Evolutionary conservation across 2,888 invertebrate genomes (phyloP).

Genomic region (Tipula helvola): DNA sequence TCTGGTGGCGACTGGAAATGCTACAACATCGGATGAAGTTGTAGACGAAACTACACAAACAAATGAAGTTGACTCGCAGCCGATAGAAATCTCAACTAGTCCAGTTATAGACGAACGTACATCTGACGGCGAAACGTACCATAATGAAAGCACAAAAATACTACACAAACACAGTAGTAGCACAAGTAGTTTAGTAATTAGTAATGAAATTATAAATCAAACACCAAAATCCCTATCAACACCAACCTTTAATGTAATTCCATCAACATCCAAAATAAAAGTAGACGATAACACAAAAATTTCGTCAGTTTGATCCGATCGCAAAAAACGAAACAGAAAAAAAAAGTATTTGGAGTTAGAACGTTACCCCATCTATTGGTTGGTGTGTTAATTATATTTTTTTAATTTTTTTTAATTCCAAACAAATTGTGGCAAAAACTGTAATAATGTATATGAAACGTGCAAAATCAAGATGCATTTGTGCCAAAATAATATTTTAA

Average conservation of each 20-base stretch:
- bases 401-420: not conserved
- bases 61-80: not conserved
- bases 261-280: not conserved
- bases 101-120: not conserved
- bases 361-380: not conserved
- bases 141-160: not conserved
- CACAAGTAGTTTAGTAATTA: not conserved
- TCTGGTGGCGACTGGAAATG: conserved; percentile 1
- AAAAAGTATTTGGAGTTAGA: not conserved
- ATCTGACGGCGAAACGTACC: not conserved
- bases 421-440: not conserved
- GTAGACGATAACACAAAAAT: not conserved
- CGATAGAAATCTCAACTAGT: not conserved
- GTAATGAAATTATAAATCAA: not conserved
- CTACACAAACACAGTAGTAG: not conserved
- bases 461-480: not conserved
- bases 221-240: not conserved
- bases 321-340: not conserved
- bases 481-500: not conserved
- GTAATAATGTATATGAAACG: not conserved
- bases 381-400: not conserved
- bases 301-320: not conserved
- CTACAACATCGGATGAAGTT: not conserved
- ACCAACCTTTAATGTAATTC: not conserved
- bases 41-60: conserved; percentile 4